Percentiles rank a stretch among this genome's conserved stretches.
Conservation (phyloP, 2,888 invertebrate genomes). For the Spodoptera picta region DNA sequence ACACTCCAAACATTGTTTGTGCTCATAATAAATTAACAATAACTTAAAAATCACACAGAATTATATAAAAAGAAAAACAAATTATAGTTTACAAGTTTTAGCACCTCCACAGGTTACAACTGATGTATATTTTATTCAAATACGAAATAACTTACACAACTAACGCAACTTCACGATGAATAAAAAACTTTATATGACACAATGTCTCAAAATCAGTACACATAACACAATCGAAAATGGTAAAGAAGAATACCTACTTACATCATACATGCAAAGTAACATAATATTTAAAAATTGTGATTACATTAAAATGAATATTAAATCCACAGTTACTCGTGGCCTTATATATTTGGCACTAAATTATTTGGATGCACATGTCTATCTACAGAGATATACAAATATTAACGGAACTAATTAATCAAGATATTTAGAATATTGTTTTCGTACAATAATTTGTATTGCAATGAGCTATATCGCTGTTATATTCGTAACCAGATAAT, state of each 20-base stretch:
- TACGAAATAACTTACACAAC: constrained; percentile 69
- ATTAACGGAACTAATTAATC: constrained; percentile 68
- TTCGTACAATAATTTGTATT: constrained; percentile 59
- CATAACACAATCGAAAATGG: constrained; percentile 56
- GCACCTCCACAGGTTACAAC: constrained; percentile 83
- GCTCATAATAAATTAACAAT: constrained; percentile 65
- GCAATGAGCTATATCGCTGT: constrained; percentile 54
- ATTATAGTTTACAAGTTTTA: constrained; percentile 75
- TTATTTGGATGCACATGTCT: constrained; percentile 85
- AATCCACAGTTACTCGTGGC: constrained; percentile 70
- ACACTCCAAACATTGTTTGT: constrained; percentile 50
- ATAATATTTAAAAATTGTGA: constrained; percentile 75
- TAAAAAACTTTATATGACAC: constrained; percentile 71
- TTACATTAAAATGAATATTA: constrained; percentile 70
- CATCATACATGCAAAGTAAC: constrained; percentile 60
- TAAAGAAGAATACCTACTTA: constrained; percentile 62
- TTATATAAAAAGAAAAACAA: constrained; percentile 65
- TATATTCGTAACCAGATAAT: constrained; percentile 60
- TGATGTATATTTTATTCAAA: constrained; percentile 65
- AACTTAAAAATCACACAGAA: constrained; percentile 72
- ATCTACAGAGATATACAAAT: constrained; percentile 75
- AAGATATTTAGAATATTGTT: constrained; percentile 70
- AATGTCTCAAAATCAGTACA: constrained; percentile 75
- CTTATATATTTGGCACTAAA: constrained; percentile 85
- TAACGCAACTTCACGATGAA: constrained; percentile 67